phyloP scores from a whole-genome alignment of 2,888 invertebrate species.

The Troides oblongomaculatus region DNA sequence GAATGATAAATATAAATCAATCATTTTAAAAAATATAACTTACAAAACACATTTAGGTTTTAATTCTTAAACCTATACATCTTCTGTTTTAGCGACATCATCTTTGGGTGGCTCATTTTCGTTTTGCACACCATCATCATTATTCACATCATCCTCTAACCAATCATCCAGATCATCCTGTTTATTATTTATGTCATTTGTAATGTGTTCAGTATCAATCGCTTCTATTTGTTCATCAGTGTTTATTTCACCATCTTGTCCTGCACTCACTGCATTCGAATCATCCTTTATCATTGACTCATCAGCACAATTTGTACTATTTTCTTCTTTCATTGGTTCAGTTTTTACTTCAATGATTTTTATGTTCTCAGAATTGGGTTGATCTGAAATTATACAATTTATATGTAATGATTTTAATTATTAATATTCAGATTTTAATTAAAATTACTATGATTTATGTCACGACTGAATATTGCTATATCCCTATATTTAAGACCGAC shows the following conservation, averaged over 20 bases:
- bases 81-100: neutral
- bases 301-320: neutral
- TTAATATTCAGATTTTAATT: neutral
- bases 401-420: neutral
- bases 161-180: conserved; percentile 27
- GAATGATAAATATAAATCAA: too few relatives aligned
- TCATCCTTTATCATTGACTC: neutral
- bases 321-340: neutral
- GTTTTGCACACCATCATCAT: neutral
- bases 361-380: neutral
- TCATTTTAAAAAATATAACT: neutral
- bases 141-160: conserved; percentile 19
- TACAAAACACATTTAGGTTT: neutral
- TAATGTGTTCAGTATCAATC: neutral
- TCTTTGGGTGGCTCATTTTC: neutral
- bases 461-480: too few relatives aligned
- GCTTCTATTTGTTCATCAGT: neutral
- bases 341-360: neutral
- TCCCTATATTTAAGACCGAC: too few relatives aligned
- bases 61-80: too few relatives aligned
- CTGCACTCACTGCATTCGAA: neutral
- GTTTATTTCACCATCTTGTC: neutral
- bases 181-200: conserved; percentile 4
- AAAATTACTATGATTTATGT: too few relatives aligned
- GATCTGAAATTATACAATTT: neutral